Evolutionary conservation across 2,888 invertebrate genomes (phyloP).

Genomic region (Dryomyza anilis): DNA sequence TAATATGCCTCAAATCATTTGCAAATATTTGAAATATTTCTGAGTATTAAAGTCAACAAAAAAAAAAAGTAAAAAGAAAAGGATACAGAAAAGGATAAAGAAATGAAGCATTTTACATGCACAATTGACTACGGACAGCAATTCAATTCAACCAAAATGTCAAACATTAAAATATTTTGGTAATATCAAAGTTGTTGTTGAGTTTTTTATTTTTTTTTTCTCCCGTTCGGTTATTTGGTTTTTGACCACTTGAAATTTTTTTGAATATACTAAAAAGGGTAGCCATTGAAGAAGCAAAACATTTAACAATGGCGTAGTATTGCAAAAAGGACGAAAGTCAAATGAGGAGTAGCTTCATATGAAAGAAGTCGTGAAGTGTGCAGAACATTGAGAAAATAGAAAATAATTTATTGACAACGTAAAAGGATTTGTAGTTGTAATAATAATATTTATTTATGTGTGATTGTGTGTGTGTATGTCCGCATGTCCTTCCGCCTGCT

Average conservation of each 20-base stretch:
- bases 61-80: not conserved
- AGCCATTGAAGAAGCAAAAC: not conserved
- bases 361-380: not conserved
- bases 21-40: too few relatives aligned
- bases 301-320: not conserved
- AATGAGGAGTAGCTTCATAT: not conserved
- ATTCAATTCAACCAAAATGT: slow-evolving; percentile 13
- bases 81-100: not conserved
- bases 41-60: too few relatives aligned
- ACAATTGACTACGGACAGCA: slow-evolving; percentile 5
- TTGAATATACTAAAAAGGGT: not conserved
- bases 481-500: not conserved
- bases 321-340: not conserved
- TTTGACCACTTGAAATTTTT: not conserved
- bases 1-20: too few relatives aligned
- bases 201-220: too few relatives aligned
- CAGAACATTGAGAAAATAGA: not conserved
- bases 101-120: not conserved
- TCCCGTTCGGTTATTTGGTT: too few relatives aligned
- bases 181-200: not conserved
- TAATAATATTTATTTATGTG: not conserved
- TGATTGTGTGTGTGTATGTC: not conserved
- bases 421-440: slow-evolving; percentile 10
- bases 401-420: slow-evolving; percentile 9
- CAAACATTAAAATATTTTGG: slow-evolving; percentile 7